Conservation (phyloP, 1,140 invertebrate genomes). For the Drosophila pseudoobscura region DNA sequence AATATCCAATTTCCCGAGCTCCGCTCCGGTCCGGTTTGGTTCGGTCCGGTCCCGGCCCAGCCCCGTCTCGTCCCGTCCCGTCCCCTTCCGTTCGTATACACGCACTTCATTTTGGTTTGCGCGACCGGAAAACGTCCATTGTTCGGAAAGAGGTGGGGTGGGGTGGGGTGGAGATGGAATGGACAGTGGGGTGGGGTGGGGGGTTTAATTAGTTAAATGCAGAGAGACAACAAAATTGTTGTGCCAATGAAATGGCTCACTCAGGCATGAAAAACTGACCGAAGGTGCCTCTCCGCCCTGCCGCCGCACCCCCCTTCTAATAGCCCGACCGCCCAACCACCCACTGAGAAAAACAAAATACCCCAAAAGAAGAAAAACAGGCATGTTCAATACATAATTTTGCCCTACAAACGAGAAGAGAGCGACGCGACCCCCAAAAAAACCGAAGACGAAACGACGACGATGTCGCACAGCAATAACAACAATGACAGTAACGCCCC, state of each 20-base stretch:
- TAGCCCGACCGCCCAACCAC: background rate
- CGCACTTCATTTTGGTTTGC: conserved; percentile 67
- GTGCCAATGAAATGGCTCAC: conserved; percentile 73
- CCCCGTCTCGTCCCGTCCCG: too few relatives aligned
- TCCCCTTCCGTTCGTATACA: conserved; percentile 30
- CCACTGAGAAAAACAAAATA: conserved; percentile 4
- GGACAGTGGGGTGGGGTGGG: background rate
- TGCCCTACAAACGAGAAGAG: conserved; percentile 77
- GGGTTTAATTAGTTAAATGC: conserved; percentile 77
- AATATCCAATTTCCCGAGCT: conserved; percentile 48
- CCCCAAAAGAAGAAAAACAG: conserved; percentile 30
- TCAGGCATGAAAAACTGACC: conserved; percentile 60
- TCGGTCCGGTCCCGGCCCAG: too few relatives aligned
- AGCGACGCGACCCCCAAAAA: conserved; percentile 54
- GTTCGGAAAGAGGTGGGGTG: conserved; percentile 25
- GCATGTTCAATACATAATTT: conserved; percentile 82
- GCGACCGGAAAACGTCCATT: conserved; percentile 68
- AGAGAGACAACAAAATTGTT: conserved; percentile 70
- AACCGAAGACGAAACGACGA: conserved; percentile 57
- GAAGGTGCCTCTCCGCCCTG: conserved; percentile 13
- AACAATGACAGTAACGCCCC: conserved; percentile 77
- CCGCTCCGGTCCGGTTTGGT: too few relatives aligned
- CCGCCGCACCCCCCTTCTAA: background rate
- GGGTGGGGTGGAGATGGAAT: background rate
- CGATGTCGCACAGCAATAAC: conserved; percentile 52